Evolutionary conservation across 2,888 invertebrate genomes (phyloP), one percentile per base, ranked within the genome.

Genomic region (Hypsopygia costalis): DNA sequence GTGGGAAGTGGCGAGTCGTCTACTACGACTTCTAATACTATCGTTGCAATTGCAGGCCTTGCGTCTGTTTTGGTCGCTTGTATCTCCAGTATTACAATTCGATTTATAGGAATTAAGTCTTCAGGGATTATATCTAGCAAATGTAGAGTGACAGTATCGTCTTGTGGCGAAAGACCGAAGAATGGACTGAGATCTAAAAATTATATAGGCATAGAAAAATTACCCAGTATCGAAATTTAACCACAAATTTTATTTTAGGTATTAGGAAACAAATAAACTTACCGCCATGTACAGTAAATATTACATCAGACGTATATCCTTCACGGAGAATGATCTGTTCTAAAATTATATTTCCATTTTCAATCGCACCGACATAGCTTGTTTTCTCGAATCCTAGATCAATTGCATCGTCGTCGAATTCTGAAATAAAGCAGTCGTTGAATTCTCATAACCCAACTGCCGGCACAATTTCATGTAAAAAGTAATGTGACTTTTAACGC

Each of bases 281-380:
- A 63, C 63, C 61, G 53, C 67, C 63, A 7, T 44, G 44, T 37
- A 69, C 32, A 3, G 43, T 30, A 28, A 65, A 63, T 3, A 39
- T n/a, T 1, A 69, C 62, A 28, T 47, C 44, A 7, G 44, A 5
- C 1, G 44, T 47, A 39, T 53, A 62, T 27, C 67, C 69, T 37
- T 60, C 51, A 4, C 32, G 47, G 5, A 69, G 54, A 11, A 47
- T 47, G 16, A 69, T 66, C 1, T 57, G 42, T 9, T 49, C 47
- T 20, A 64, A 37, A 4, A 38, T 44, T 7, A 56, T 11, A 3
- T 25, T 11, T 21, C 46, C 36, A 28, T 49, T 51, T 25, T 51
- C 44, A 1, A 65, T 52, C 0, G 55, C 38, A 6, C 68, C 68
- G 1, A 52, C 5, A 37, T 62, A 65, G 12, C 42, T 56, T 10